Base-by-base conservation (phyloP, 2,888 invertebrate genomes). In the Autographa gamma region DNA sequence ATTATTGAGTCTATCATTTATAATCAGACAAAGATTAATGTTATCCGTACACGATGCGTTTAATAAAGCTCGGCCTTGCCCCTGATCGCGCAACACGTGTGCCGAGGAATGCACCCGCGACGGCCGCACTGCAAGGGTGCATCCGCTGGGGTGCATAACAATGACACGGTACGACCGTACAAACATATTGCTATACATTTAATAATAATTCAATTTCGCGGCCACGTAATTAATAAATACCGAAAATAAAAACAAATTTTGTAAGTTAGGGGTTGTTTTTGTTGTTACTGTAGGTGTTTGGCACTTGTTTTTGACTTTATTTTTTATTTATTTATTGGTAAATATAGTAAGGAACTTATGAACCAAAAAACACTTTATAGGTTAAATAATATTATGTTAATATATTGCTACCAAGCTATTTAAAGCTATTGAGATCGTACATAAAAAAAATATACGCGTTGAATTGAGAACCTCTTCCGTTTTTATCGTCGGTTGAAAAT, bases 181-280 rank as follows among this genome's bases (percentile, higher is more conserved):
- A 80, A 80, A 75, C 87, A 87, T 88, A 88, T 86, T 88, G 87
- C 80, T 79, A 79, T 82, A 84, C 76, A 85, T 87, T 90, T 82
- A 89, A 92, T 91, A 91, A 90, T 90, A 90, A 91, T 90, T 89
- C 88, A 88, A 91, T 91, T 89, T 88, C 83, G 85, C 87, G 83
- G 84, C 72, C 73, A 78, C 77, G 78, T 83, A 82, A 86, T 86
- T 83, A 81, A 80, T 76, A 75, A 80, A 81, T 78, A 72, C 72
- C 74, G 68, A 68, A 76, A 79, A 60, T 65, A 66, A 68, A 73
- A 66, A 71, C 54, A 41, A 38, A 60, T 60, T 34, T 58, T 56
- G 41, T 41, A 58, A 31, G 43, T 52, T 41, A 54, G 71, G 79
- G 79, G 71, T 52, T 38, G 16, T 54, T 63, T 32, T 25, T 2